Evolutionary conservation across 2,797 vertebrate species (phyloP).

Genomic region (Cheirogaleus major): DNA sequence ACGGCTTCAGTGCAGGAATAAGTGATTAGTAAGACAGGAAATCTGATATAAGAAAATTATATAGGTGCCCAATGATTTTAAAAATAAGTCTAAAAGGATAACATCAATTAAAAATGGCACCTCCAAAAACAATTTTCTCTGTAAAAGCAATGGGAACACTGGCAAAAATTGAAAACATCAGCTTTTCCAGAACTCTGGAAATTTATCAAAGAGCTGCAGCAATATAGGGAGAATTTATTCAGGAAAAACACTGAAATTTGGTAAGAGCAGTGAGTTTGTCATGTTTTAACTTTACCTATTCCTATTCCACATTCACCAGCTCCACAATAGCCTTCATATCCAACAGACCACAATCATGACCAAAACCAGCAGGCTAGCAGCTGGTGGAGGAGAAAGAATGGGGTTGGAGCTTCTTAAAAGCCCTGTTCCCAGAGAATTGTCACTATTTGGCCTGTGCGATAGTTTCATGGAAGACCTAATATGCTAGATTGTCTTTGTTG

Average conservation of each 20-base stretch:
- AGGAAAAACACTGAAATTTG: not conserved
- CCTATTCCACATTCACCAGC: not conserved
- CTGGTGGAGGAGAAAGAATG: not conserved
- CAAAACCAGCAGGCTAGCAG: not conserved
- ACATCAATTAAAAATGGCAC: not conserved
- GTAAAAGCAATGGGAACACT: not conserved
- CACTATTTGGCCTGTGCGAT: not conserved
- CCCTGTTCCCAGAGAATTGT: not conserved
- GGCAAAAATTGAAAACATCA: not conserved
- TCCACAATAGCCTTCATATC: not conserved
- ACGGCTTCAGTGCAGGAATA: no score
- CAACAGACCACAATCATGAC: not conserved
- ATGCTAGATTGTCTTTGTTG: not conserved
- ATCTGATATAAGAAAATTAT: not conserved
- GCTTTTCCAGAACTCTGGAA: not conserved
- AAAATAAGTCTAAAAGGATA: not conserved
- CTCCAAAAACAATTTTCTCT: not conserved
- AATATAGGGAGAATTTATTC: not conserved
- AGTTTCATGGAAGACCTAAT: not conserved
- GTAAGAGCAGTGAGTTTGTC: not conserved
- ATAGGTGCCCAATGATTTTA: not conserved
- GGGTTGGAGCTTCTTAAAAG: not conserved
- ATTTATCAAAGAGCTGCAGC: not conserved
- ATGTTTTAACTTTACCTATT: not conserved
- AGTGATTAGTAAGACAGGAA: not conserved